phyloP scores from a whole-genome alignment of 2,797 vertebrate species.

The Masticophis lateralis region DNA sequence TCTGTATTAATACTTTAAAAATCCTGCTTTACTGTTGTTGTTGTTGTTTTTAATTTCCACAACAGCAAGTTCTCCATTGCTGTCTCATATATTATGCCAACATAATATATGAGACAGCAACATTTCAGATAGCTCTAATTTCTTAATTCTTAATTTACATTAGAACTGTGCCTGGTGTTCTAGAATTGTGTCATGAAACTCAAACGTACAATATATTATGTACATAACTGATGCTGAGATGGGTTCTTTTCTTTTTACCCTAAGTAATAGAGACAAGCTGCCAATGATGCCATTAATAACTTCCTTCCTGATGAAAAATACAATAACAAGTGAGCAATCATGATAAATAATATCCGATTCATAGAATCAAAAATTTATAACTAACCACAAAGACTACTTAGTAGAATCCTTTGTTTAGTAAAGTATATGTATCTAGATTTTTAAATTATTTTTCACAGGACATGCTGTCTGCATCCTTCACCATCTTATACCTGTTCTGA shows the following conservation, averaged over 20 bases:
- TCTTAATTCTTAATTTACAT: background rate
- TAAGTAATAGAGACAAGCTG: background rate
- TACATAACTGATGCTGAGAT: background rate
- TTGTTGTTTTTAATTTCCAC: background rate
- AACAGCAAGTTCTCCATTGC: background rate
- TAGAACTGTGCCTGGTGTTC: background rate
- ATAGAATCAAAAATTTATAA: background rate
- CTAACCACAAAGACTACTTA: background rate
- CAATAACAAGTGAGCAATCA: too few species aligned
- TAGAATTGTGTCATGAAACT: background rate
- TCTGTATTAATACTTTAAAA: background rate
- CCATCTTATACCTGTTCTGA: background rate
- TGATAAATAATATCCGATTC: background rate
- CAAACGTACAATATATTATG: background rate
- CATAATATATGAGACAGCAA: background rate
- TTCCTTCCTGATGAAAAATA: background rate
- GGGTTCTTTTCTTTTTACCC: background rate
- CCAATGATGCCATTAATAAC: background rate
- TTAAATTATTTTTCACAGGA: background rate
- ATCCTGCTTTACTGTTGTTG: background rate
- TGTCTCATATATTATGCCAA: background rate
- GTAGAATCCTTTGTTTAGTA: background rate
- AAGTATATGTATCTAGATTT: background rate
- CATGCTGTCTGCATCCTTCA: background rate
- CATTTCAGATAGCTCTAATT: background rate